Percentiles rank a stretch among this genome's conserved stretches.
These are phyloP conservation scores for Geotrypetes seraphini DNA, from an alignment of 2,797 vertebrate species.

Conservation along the genomic window DNA sequence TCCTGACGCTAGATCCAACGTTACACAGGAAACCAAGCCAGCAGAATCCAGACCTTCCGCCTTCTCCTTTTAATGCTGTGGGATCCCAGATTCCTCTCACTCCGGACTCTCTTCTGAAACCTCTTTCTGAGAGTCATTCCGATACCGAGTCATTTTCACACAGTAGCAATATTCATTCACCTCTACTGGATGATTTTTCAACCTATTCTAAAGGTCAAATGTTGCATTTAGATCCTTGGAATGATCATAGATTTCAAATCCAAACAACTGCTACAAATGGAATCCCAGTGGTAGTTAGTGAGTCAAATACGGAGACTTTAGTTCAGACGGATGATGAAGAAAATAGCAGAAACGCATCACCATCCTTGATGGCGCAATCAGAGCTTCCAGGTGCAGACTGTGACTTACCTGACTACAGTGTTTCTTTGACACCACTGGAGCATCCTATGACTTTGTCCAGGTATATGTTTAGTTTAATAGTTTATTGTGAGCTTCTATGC, in stretches of 20 bases:
- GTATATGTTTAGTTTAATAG: too few species aligned
- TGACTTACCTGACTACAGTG: slow-evolving; percentile 41
- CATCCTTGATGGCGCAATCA: slow-evolving; percentile 34
- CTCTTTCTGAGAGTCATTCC: slow-evolving; percentile 46
- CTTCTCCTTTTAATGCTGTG: slow-evolving; percentile 45
- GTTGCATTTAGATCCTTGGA: slow-evolving; percentile 34
- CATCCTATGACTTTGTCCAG: slow-evolving; percentile 83
- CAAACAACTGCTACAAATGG: slow-evolving; percentile 23
- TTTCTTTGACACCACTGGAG: slow-evolving; percentile 52
- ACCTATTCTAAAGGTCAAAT: slow-evolving; percentile 25
- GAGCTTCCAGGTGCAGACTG: slow-evolving; percentile 28
- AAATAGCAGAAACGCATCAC: slow-evolving; percentile 45
- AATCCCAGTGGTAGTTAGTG: not conserved
- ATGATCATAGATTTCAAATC: slow-evolving; percentile 21
- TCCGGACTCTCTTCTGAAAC: slow-evolving; percentile 71
- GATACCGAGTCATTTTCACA: slow-evolving; percentile 69
- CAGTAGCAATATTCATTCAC: slow-evolving; percentile 49
- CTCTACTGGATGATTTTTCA: slow-evolving; percentile 34
- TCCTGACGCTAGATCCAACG: slow-evolving; percentile 67
- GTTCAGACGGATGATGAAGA: slow-evolving; percentile 60
- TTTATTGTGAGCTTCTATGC: too few species aligned
- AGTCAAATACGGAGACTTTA: slow-evolving; percentile 24
- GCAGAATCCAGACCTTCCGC: slow-evolving; percentile 52
- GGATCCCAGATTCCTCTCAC: slow-evolving; percentile 47
- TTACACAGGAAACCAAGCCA: slow-evolving; percentile 61